These are phyloP conservation scores for Hesperia comma DNA, from an alignment of 2,888 invertebrate genomes.

Conservation along the genomic window DNA sequence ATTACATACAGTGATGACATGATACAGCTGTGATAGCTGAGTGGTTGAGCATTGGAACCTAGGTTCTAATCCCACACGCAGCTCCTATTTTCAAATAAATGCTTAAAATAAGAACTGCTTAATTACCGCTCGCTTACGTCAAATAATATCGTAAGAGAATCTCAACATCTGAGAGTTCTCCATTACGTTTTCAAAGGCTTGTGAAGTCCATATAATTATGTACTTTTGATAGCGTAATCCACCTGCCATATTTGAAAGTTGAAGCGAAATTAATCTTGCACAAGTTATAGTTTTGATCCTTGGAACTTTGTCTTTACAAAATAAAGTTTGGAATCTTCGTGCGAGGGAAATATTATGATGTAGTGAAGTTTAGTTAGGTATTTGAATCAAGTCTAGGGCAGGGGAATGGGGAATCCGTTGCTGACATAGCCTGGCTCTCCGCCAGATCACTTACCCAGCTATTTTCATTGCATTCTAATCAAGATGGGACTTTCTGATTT, in stretches of 20 bases:
- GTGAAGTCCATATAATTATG: too few relatives aligned
- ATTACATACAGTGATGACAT: too few relatives aligned
- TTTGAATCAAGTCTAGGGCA: constrained; percentile 38
- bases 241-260: background rate
- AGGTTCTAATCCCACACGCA: too few relatives aligned
- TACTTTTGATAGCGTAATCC: too few relatives aligned
- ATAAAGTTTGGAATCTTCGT: constrained; percentile 28
- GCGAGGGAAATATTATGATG: constrained; percentile 38
- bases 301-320: constrained; percentile 16
- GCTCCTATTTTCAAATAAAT: too few relatives aligned
- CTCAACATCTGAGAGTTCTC: too few relatives aligned
- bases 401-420: constrained; percentile 22
- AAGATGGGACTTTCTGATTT: constrained; percentile 29
- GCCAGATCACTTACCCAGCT: constrained; percentile 62
- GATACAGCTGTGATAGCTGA: too few relatives aligned
- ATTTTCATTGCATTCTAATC: constrained; percentile 46
- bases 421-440: constrained; percentile 59
- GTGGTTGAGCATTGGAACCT: too few relatives aligned
- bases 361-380: constrained; percentile 28
- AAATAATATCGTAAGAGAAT: too few relatives aligned
- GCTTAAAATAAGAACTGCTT: too few relatives aligned
- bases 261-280: constrained; percentile 8
- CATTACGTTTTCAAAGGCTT: too few relatives aligned
- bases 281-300: constrained; percentile 11
- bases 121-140: too few relatives aligned